Evolutionary conservation across 2,113 vertebrate species (phyloP).

Genomic region (Pachypanchax playfairii): DNA sequence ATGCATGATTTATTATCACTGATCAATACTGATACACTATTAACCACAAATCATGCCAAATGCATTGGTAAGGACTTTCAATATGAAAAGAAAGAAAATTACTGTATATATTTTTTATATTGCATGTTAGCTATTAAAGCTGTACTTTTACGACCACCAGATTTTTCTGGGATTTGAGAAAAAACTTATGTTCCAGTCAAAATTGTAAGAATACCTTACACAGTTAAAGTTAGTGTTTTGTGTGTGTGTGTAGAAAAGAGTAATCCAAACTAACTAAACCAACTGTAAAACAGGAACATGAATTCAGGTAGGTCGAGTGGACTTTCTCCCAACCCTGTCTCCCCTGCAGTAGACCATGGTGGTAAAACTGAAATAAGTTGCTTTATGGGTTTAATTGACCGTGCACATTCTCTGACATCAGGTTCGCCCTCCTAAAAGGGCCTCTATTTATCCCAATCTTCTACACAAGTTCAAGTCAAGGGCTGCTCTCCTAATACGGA

Average conservation of each 20-base stretch:
- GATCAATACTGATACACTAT: too few relatives aligned
- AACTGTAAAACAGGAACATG: slow-evolving; percentile 3
- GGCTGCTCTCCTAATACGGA: slow-evolving; percentile 58
- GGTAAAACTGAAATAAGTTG: slow-evolving; percentile 47
- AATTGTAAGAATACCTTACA: neutral
- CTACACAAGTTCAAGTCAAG: slow-evolving; percentile 59
- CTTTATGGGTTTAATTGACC: slow-evolving; percentile 65
- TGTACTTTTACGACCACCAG: too few relatives aligned
- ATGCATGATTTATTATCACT: too few relatives aligned
- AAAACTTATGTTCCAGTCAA: too few relatives aligned
- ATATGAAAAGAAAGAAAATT: too few relatives aligned
- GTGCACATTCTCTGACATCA: slow-evolving; percentile 48
- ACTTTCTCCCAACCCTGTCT: neutral
- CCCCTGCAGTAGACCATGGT: neutral
- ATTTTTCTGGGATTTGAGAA: too few relatives aligned
- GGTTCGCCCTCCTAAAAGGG: slow-evolving; percentile 32
- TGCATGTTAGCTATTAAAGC: neutral
- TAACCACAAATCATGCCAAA: too few relatives aligned
- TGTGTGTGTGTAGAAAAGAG: neutral
- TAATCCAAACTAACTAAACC: slow-evolving; percentile 1
- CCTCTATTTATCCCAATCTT: slow-evolving; percentile 60
- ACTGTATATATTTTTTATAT: neutral
- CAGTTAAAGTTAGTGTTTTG: neutral
- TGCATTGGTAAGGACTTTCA: too few relatives aligned
- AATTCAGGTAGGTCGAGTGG: neutral